phyloP scores from a whole-genome alignment of 2,888 invertebrate species.

The Urechis unicinctus region DNA sequence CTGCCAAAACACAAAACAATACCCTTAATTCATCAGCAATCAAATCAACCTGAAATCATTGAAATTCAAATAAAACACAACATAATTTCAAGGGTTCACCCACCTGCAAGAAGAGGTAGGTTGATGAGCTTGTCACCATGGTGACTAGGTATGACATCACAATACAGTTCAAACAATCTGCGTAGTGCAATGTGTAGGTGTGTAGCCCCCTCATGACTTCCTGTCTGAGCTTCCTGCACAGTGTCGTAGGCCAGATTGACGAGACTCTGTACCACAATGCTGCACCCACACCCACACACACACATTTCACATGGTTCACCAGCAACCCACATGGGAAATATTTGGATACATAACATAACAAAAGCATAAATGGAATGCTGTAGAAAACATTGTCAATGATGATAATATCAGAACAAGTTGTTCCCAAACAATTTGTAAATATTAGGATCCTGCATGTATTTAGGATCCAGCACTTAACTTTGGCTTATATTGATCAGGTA shows the following conservation, averaged over 20 bases:
- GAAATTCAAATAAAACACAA: background rate
- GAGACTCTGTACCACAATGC: slow-evolving; percentile 15
- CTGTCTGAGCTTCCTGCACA: slow-evolving; percentile 13
- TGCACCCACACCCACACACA: slow-evolving; percentile 5
- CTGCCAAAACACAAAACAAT: slow-evolving; percentile 5
- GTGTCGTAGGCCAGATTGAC: slow-evolving; percentile 18
- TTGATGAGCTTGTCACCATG: slow-evolving; percentile 16
- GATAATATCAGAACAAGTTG: background rate
- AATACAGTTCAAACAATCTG: slow-evolving; percentile 21
- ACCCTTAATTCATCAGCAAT: background rate
- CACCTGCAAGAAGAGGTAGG: slow-evolving; percentile 20
- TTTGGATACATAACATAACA: background rate
- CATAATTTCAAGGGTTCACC: background rate
- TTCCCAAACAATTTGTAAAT: too few species aligned
- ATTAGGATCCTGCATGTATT: too few species aligned
- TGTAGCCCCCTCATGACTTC: slow-evolving; percentile 14
- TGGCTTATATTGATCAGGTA: too few species aligned
- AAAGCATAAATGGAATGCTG: background rate
- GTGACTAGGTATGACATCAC: slow-evolving; percentile 21
- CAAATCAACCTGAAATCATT: background rate
- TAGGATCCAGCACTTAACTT: too few species aligned
- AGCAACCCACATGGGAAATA: too few species aligned
- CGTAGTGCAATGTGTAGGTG: slow-evolving; percentile 16
- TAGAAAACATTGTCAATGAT: background rate
- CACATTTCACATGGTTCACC: background rate